Conservation (phyloP, 2,797 vertebrate species). For the Chelmon rostratus region DNA sequence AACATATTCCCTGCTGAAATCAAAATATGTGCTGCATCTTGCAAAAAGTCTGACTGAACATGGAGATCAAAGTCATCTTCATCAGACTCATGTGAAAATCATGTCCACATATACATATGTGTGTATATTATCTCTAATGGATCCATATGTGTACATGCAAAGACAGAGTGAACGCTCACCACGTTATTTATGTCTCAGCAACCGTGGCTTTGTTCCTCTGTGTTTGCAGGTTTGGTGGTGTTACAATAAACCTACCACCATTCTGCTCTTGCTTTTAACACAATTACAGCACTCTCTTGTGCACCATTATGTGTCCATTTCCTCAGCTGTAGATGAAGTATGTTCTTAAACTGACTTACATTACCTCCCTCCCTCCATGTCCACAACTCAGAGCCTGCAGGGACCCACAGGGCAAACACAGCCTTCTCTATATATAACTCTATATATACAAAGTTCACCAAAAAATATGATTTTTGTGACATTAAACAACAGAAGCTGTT, state of each 20-base stretch:
- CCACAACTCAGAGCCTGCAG: slow-evolving; percentile 21
- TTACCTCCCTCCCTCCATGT: slow-evolving; percentile 14
- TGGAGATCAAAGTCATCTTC: slow-evolving; percentile 43
- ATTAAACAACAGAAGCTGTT: not conserved
- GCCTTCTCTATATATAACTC: not conserved
- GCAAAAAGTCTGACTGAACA: slow-evolving; percentile 24
- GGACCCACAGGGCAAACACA: slow-evolving; percentile 45
- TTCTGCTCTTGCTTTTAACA: slow-evolving; percentile 1
- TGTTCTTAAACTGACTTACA: slow-evolving; percentile 54
- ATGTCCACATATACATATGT: not conserved
- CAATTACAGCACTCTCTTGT: slow-evolving; percentile 18
- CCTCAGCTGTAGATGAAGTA: slow-evolving; percentile 25
- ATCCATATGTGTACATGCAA: not conserved
- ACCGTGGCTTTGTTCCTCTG: not conserved
- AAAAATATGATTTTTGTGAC: not conserved
- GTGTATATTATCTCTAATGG: not conserved
- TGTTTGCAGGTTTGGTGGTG: not conserved
- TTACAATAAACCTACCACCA: not conserved
- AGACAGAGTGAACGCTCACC: not conserved
- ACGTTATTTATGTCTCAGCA: not conserved
- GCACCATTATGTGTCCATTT: slow-evolving; percentile 9
- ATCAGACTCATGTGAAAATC: not conserved
- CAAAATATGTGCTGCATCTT: slow-evolving; percentile 35
- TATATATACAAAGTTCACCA: not conserved
- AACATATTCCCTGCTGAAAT: slow-evolving; percentile 52